phyloP scores from a whole-genome alignment of 2,797 vertebrate species.

The Molossus molossus region DNA sequence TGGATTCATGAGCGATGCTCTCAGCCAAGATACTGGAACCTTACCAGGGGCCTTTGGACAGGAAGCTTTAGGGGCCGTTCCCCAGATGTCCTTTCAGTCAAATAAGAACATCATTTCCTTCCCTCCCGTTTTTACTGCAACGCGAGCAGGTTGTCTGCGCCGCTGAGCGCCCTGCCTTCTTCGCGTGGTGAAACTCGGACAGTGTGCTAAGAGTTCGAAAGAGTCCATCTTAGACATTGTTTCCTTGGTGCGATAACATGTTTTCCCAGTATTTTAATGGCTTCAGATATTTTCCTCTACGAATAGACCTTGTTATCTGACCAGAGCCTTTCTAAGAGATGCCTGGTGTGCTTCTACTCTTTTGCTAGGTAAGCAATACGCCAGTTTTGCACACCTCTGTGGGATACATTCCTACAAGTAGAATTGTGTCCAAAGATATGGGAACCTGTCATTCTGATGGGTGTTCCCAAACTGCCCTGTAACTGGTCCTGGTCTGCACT shows the following conservation, averaged over 20 bases:
- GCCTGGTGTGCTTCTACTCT: background rate
- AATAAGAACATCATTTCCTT: background rate
- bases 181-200: background rate
- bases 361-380: background rate
- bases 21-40: background rate
- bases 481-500: too few relatives aligned
- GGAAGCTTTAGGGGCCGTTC: fast-evolving
- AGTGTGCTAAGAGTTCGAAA: background rate
- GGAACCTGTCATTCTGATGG: background rate
- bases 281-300: background rate
- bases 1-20: background rate
- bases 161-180: background rate
- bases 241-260: background rate
- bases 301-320: background rate
- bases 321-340: background rate
- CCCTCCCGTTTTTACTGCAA: background rate
- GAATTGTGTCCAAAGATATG: background rate
- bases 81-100: background rate
- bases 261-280: background rate
- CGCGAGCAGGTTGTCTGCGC: background rate
- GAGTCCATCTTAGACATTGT: background rate
- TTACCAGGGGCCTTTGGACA: background rate
- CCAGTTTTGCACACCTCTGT: background rate
- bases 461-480: background rate
- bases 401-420: background rate